phyloP scores from a whole-genome alignment of 2,888 invertebrate species.

The Lasioglossum calceatum region DNA sequence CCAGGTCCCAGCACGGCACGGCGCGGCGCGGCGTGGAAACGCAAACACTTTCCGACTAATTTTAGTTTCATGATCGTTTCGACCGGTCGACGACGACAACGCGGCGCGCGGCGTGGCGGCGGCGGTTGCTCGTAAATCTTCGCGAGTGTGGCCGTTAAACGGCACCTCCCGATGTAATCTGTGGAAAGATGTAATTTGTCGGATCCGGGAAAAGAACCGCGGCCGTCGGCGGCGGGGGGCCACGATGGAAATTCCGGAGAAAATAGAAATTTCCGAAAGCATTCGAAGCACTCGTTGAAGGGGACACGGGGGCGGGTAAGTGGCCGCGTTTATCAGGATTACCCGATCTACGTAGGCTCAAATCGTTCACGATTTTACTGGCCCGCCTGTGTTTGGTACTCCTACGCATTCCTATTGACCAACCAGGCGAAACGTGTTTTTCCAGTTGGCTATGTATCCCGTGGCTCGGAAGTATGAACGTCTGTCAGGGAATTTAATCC shows the following conservation, averaged over 20 bases:
- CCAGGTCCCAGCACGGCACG: background rate
- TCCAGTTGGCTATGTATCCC: background rate
- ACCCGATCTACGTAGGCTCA: background rate
- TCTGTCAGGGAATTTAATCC: background rate
- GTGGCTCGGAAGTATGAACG: background rate
- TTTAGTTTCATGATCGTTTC: slow-evolving; percentile 62
- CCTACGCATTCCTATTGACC: slow-evolving; percentile 4
- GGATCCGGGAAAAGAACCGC: slow-evolving; percentile 9
- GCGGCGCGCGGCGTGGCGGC: no score
- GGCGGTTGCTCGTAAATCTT: slow-evolving; percentile 52
- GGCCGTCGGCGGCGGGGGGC: background rate
- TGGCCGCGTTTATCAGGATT: background rate
- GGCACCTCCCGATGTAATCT: slow-evolving; percentile 46
- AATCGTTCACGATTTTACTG: slow-evolving; percentile 8
- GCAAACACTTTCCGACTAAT: slow-evolving; percentile 56
- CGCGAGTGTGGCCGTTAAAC: slow-evolving; percentile 51
- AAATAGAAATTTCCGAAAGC: slow-evolving; percentile 37
- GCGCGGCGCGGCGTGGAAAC: slow-evolving; percentile 33
- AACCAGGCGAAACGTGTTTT: background rate
- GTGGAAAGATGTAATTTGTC: slow-evolving; percentile 61
- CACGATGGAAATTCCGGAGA: slow-evolving; percentile 26
- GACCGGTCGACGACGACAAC: slow-evolving; percentile 17
- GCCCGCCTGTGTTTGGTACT: slow-evolving; percentile 4
- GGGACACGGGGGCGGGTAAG: background rate
- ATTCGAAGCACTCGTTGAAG: background rate